Percentiles rank a stretch among this genome's conserved stretches.
Conservation (phyloP, 1,140 invertebrate species). For the Saccostrea echinata region DNA sequence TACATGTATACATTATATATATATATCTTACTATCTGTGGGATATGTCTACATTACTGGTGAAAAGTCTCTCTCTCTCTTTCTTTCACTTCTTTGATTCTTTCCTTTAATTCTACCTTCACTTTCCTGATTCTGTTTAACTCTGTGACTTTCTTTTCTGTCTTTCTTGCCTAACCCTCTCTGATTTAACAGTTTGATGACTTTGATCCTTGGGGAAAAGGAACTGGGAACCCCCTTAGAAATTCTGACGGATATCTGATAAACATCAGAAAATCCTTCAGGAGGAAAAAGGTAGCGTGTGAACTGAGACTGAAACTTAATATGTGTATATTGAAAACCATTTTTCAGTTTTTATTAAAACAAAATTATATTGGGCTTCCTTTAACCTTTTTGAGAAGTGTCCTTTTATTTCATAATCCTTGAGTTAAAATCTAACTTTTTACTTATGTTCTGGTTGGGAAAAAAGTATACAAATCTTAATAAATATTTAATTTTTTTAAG, state of each 20-base stretch:
- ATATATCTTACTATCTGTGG: no score
- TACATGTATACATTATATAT: no score
- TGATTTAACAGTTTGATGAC: constrained; percentile 48
- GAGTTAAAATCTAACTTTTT: no score
- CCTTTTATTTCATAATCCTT: no score
- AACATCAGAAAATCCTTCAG: constrained; percentile 31
- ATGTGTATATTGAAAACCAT: neutral
- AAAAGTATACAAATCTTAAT: no score
- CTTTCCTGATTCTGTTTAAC: constrained; percentile 28
- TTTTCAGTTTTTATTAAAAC: no score
- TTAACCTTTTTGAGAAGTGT: neutral
- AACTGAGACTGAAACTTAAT: neutral
- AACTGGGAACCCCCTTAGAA: constrained; percentile 51
- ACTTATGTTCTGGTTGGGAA: no score
- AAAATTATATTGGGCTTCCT: neutral
- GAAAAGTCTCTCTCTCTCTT: neutral
- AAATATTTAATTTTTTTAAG: no score
- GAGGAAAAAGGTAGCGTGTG: constrained; percentile 27
- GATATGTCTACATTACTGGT: no score
- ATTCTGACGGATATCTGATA: constrained; percentile 49
- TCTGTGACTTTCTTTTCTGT: constrained; percentile 32
- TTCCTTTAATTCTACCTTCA: neutral
- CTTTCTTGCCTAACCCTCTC: constrained; percentile 47
- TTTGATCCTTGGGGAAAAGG: constrained; percentile 69
- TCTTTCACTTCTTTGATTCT: neutral